A percentile compares a stretch with the other conserved stretches of the same genome.
Evolutionary conservation across 2,888 invertebrate genomes (phyloP).

Genomic region (Torymus auratus): DNA sequence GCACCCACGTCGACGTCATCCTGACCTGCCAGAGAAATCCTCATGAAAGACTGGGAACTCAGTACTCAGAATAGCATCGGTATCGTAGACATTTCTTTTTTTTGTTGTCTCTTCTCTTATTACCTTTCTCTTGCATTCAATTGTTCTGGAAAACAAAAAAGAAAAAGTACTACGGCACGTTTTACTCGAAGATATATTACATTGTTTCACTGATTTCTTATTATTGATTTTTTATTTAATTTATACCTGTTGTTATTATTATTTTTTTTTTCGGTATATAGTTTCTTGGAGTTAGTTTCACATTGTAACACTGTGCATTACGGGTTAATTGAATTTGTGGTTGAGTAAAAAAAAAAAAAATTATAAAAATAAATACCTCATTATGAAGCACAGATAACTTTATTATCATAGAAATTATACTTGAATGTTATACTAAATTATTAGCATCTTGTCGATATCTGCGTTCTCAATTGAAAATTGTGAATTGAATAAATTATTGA

Average conservation of each 20-base stretch:
- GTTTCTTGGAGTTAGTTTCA: neutral
- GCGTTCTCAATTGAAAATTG: no score
- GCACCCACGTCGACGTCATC: conserved; percentile 75
- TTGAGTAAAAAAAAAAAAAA: no score
- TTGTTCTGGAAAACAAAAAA: neutral
- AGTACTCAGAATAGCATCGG: conserved; percentile 77
- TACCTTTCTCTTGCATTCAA: conserved; percentile 17
- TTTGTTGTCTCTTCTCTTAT: conserved; percentile 64
- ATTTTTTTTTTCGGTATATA: neutral
- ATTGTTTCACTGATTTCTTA: no score
- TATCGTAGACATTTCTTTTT: conserved; percentile 75
- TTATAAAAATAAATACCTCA: no score
- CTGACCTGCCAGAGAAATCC: conserved; percentile 77
- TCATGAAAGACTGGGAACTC: conserved; percentile 78
- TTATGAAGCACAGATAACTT: no score
- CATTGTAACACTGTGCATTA: conserved; percentile 22
- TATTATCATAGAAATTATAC: no score
- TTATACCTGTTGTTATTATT: neutral
- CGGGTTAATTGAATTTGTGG: no score
- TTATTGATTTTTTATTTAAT: conserved; percentile 10
- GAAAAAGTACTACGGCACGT: no score
- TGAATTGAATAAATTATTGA: no score
- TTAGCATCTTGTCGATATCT: no score
- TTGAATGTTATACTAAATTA: no score
- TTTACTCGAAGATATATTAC: no score